Conservation (phyloP, 2,797 vertebrate species). For the Arremon brunneinucha region DNA sequence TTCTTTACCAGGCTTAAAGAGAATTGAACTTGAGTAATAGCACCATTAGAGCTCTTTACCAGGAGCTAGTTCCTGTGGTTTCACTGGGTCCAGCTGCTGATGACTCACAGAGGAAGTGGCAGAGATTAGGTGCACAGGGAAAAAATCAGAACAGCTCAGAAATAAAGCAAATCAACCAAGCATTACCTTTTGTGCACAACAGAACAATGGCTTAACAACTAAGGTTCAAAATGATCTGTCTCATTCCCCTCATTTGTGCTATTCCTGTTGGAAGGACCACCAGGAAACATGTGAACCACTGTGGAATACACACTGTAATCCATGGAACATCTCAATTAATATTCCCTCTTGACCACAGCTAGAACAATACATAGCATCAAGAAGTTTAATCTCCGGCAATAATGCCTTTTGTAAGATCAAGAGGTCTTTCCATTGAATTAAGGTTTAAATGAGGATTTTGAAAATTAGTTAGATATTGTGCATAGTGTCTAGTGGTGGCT, state of each 20-base stretch:
- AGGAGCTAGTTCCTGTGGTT: slow-evolving; percentile 82
- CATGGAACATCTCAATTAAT: slow-evolving; percentile 92
- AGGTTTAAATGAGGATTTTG: slow-evolving; percentile 75
- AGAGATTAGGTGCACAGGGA: slow-evolving; percentile 78
- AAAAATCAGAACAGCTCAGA: slow-evolving; percentile 76
- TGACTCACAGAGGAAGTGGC: slow-evolving; percentile 84
- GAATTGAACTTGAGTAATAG: slow-evolving; percentile 90
- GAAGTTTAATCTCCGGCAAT: slow-evolving; percentile 94
- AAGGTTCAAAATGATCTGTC: slow-evolving; percentile 89
- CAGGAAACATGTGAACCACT: slow-evolving; percentile 88
- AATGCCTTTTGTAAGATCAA: slow-evolving; percentile 84
- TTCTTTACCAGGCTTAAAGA: slow-evolving; percentile 71
- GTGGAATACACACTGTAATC: slow-evolving; percentile 87
- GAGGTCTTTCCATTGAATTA: slow-evolving; percentile 76
- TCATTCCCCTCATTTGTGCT: slow-evolving; percentile 84
- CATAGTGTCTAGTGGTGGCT: slow-evolving; percentile 31
- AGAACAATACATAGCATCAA: slow-evolving; percentile 92
- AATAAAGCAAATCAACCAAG: slow-evolving; percentile 95
- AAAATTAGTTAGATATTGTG: slow-evolving; percentile 76
- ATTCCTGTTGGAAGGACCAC: slow-evolving; percentile 92
- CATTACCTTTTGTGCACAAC: slow-evolving; percentile 91
- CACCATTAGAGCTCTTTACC: slow-evolving; percentile 87
- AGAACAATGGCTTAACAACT: slow-evolving; percentile 91
- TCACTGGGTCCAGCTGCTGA: slow-evolving; percentile 86
- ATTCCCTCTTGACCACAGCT: slow-evolving; percentile 86